Conservation (phyloP, 2,888 invertebrate species). For the Calameuta idolon region DNA sequence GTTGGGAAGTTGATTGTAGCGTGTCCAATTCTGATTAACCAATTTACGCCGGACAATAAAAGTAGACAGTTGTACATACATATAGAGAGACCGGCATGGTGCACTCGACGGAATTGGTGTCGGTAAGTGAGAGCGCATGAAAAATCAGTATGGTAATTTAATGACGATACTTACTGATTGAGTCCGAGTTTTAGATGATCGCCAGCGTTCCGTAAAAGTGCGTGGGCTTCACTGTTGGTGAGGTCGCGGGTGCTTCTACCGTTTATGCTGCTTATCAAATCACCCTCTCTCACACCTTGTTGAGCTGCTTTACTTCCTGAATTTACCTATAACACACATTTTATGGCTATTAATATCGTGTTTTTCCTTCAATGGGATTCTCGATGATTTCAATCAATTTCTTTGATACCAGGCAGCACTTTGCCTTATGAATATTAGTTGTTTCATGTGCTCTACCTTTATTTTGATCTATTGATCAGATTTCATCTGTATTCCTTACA, state of each 20-base stretch:
- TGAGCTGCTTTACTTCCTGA: slow-evolving; percentile 87
- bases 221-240: slow-evolving; percentile 80
- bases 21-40: background rate
- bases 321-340: slow-evolving; percentile 78
- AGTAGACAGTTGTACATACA: background rate
- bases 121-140: background rate
- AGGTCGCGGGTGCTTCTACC: slow-evolving; percentile 76
- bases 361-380: background rate
- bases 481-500: background rate
- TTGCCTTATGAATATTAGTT: background rate
- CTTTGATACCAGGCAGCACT: background rate
- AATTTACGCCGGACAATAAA: background rate
- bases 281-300: slow-evolving; percentile 84
- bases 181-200: slow-evolving; percentile 76
- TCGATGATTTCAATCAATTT: slow-evolving; percentile 3
- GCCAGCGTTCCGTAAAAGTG: slow-evolving; percentile 79
- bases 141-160: background rate
- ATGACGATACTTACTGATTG: slow-evolving; percentile 74
- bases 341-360: background rate
- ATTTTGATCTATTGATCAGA: background rate
- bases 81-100: background rate
- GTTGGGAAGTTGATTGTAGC: background rate
- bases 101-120: background rate
- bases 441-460: background rate
- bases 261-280: slow-evolving; percentile 84